These are phyloP conservation scores for Leptocoma aspasia DNA, from an alignment of 2,113 vertebrate genomes.

Conservation along the genomic window DNA sequence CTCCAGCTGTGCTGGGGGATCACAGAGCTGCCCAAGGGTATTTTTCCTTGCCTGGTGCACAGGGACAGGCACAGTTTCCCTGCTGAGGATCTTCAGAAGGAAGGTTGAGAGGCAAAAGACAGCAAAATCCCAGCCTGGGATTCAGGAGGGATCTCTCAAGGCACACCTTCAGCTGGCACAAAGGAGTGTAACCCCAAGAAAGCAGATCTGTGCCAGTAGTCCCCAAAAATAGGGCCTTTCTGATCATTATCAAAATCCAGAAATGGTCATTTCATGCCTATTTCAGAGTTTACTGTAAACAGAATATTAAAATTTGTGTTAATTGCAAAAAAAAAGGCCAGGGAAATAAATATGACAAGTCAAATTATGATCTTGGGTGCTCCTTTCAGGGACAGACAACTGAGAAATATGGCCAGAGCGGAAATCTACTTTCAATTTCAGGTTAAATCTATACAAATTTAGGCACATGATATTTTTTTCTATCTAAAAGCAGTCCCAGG, in stretches of 20 bases:
- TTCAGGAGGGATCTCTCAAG: background rate
- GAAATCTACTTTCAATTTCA: background rate
- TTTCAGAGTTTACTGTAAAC: background rate
- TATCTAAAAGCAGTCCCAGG: slow-evolving; percentile 13
- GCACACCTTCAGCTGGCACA: background rate
- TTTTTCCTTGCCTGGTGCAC: background rate
- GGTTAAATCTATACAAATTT: background rate
- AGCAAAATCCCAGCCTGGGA: background rate
- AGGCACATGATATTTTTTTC: background rate
- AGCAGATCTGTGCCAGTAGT: no score
- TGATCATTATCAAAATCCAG: background rate
- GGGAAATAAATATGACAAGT: background rate
- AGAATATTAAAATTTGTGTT: background rate
- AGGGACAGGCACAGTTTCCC: background rate
- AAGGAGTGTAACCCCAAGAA: background rate
- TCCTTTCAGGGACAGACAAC: background rate
- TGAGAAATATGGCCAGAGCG: background rate
- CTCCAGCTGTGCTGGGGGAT: background rate
- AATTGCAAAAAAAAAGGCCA: background rate
- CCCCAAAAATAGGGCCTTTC: background rate
- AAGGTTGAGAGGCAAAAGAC: background rate
- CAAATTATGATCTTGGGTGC: background rate
- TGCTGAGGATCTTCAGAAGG: background rate
- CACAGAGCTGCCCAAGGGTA: background rate
- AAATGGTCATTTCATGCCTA: background rate